These are phyloP conservation scores for Ctenicera cuprea DNA, from an alignment of 2,888 invertebrate species.

Conservation along the genomic window DNA sequence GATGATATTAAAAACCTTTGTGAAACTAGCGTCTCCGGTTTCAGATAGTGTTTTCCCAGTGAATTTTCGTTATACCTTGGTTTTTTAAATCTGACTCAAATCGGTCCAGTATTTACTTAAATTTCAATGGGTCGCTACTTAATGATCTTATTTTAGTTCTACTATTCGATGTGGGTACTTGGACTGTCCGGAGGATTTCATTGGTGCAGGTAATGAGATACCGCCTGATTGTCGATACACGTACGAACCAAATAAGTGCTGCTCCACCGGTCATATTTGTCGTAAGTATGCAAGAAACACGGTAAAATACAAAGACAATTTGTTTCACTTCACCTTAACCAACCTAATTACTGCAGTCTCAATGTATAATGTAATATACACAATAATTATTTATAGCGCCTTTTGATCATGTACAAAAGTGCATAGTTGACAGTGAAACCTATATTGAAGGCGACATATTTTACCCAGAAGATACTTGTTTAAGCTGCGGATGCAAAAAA, in stretches of 20 bases:
- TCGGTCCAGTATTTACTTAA: not conserved
- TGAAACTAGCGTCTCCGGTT: no score
- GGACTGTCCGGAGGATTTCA: not conserved
- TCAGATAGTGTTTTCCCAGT: no score
- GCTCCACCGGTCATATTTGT: not conserved
- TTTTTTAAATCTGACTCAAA: no score
- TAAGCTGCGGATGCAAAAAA: slow-evolving; percentile 39
- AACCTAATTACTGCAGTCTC: no score
- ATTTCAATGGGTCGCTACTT: no score
- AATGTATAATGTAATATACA: no score
- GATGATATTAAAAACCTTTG: no score
- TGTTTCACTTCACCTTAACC: no score
- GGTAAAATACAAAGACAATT: no score
- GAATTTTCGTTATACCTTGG: no score
- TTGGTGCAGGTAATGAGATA: not conserved
- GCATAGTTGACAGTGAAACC: not conserved
- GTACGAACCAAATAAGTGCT: not conserved
- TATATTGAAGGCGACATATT: slow-evolving; percentile 36
- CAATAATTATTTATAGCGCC: slow-evolving; percentile 1
- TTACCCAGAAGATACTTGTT: slow-evolving; percentile 22
- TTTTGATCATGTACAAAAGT: not conserved
- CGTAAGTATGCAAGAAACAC: not conserved
- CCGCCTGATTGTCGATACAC: not conserved
- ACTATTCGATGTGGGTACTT: not conserved
- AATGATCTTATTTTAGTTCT: not conserved